Percentiles rank a stretch among this genome's conserved stretches.
Evolutionary conservation across 1,140 invertebrate genomes (phyloP).

Genomic region (Drosophila lacertosa): DNA sequence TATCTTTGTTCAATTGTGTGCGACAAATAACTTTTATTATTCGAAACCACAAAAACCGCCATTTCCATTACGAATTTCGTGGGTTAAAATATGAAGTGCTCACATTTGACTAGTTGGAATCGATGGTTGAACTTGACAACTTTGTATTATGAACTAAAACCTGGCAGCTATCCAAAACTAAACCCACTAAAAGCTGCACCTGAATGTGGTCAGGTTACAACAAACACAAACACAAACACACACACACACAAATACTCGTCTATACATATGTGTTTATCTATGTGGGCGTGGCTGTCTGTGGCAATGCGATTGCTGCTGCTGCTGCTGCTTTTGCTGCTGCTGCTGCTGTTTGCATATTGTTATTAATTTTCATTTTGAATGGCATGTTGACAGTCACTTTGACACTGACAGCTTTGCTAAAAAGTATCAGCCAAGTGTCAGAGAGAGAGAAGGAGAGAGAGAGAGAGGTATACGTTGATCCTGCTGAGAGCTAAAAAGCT

Average conservation of each 20-base stretch:
- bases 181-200: conserved; percentile 44
- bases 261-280: conserved; percentile 10
- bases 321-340: conserved; percentile 35
- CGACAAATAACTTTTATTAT: background rate
- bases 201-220: conserved; percentile 47
- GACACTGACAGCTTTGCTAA: conserved; percentile 72
- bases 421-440: conserved; percentile 46
- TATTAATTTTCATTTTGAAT: conserved; percentile 77
- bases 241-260: background rate
- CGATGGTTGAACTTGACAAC: conserved; percentile 52
- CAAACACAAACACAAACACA: conserved; percentile 9
- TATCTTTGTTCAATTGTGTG: background rate
- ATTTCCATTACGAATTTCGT: conserved; percentile 20
- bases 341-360: conserved; percentile 68
- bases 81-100: conserved; percentile 24
- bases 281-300: conserved; percentile 35
- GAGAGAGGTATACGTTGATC: conserved; percentile 19
- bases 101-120: conserved; percentile 22
- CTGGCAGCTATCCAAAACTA: conserved; percentile 34
- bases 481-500: conserved; percentile 27
- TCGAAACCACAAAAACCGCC: conserved; percentile 5
- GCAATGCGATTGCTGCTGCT: conserved; percentile 24
- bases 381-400: conserved; percentile 74
- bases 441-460: conserved; percentile 3
- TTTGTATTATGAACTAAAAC: conserved; percentile 36